A percentile compares a stretch with the other conserved stretches of the same genome.
phyloP scores from a whole-genome alignment of 1,140 invertebrate genomes.

The Paramacrobiotus metropolitanus region DNA sequence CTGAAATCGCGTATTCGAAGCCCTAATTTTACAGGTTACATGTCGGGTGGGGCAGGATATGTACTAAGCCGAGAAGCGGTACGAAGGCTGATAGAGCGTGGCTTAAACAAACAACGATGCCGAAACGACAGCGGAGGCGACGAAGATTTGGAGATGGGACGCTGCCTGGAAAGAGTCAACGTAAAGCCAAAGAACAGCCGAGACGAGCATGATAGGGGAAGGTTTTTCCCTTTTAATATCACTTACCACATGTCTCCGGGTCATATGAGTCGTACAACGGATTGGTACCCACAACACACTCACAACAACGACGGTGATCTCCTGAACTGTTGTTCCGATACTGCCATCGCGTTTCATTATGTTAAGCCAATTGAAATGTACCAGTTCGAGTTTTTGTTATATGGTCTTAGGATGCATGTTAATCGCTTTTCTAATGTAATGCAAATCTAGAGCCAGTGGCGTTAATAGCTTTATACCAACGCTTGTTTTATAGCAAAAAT shows the following conservation, averaged over 20 bases:
- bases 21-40: not conserved
- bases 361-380: slow-evolving; percentile 19
- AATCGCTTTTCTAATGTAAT: too few relatives aligned
- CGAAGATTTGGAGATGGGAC: slow-evolving; percentile 76
- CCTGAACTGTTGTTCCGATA: slow-evolving; percentile 26
- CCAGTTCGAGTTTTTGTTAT: slow-evolving; percentile 11
- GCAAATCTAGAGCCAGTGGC: too few relatives aligned
- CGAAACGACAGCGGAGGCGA: slow-evolving; percentile 45
- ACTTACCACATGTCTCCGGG: slow-evolving; percentile 71
- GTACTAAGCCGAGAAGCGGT: slow-evolving; percentile 58
- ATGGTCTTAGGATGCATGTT: too few relatives aligned
- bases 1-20: too few relatives aligned
- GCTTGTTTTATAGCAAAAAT: too few relatives aligned
- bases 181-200: slow-evolving; percentile 63
- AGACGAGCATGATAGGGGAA: slow-evolving; percentile 52
- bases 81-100: slow-evolving; percentile 43
- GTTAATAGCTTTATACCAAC: too few relatives aligned
- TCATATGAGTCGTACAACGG: slow-evolving; percentile 23
- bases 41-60: slow-evolving; percentile 27
- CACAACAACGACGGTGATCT: slow-evolving; percentile 17
- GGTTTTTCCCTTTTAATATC: slow-evolving; percentile 79
- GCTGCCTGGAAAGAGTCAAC: slow-evolving; percentile 45
- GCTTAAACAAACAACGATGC: slow-evolving; percentile 40
- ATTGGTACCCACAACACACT: not conserved
- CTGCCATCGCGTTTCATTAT: slow-evolving; percentile 29